Conservation (phyloP, 1,140 invertebrate genomes). For the Heliconius himera region DNA sequence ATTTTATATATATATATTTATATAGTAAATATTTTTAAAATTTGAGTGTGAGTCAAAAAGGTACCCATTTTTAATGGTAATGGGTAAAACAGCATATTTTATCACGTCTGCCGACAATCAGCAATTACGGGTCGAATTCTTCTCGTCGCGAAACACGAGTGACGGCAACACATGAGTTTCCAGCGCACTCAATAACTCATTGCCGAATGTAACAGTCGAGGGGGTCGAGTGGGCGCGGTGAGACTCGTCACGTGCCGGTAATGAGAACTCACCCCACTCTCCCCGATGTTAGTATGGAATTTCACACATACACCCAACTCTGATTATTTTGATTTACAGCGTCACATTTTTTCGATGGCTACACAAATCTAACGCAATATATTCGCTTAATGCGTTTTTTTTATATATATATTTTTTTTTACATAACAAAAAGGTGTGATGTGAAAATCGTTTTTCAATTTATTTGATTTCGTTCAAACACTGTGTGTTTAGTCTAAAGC, state of each 20-base stretch:
- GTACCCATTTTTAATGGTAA: neutral
- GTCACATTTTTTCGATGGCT: no score
- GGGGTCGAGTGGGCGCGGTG: slow-evolving; percentile 60
- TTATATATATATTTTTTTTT: neutral
- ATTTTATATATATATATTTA: neutral
- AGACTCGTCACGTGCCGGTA: slow-evolving; percentile 75
- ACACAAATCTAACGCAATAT: slow-evolving; percentile 14
- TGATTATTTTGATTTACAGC: slow-evolving; percentile 73
- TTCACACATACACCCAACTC: slow-evolving; percentile 70
- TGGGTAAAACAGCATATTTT: slow-evolving; percentile 15
- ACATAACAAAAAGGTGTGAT: slow-evolving; percentile 16
- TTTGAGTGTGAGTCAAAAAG: neutral
- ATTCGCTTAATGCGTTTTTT: slow-evolving; percentile 36
- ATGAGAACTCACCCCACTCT: slow-evolving; percentile 66
- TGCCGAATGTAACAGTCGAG: slow-evolving; percentile 69
- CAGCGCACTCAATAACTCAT: slow-evolving; percentile 78
- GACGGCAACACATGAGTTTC: slow-evolving; percentile 69
- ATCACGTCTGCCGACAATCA: slow-evolving; percentile 21
- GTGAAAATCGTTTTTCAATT: neutral
- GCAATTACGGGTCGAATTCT: slow-evolving; percentile 36
- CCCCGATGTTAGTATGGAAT: slow-evolving; percentile 66
- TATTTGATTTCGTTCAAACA: neutral
- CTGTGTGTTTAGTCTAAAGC: neutral
- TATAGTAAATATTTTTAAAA: neutral
- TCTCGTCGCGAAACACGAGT: slow-evolving; percentile 43